Evolutionary conservation across 2,888 invertebrate genomes (phyloP).

Genomic region (Vandiemenella viatica): DNA sequence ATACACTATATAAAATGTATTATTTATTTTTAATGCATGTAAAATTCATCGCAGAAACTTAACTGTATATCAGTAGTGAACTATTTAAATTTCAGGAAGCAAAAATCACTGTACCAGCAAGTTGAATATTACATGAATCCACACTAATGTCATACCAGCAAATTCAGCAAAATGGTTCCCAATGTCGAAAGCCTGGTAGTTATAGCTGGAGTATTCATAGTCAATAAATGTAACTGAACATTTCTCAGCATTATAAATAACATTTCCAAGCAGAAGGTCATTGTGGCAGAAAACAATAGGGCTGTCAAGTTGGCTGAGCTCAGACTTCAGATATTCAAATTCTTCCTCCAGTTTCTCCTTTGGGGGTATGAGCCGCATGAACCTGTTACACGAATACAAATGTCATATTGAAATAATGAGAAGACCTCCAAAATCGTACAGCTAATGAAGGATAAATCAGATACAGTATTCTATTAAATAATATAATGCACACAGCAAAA

Average conservation of each 20-base stretch:
- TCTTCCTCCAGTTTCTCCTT: conserved; percentile 53
- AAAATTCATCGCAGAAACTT: neutral
- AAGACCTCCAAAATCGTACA: no score
- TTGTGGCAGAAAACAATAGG: conserved; percentile 92
- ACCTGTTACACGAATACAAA: conserved; percentile 40
- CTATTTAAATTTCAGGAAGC: no score
- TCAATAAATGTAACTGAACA: conserved; percentile 80
- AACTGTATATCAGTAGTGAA: no score
- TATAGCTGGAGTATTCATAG: conserved; percentile 88
- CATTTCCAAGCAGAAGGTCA: conserved; percentile 87
- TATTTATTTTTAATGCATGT: neutral
- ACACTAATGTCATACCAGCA: conserved; percentile 76
- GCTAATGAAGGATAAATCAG: no score
- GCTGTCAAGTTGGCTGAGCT: conserved; percentile 46
- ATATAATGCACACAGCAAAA: neutral
- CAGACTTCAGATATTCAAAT: conserved; percentile 45
- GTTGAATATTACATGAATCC: neutral
- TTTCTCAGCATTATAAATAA: conserved; percentile 56
- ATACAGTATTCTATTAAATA: neutral
- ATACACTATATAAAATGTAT: no score
- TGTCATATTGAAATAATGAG: no score
- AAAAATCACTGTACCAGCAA: conserved; percentile 1
- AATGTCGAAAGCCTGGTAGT: conserved; percentile 91
- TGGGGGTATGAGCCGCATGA: conserved; percentile 47
- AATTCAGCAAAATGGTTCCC: conserved; percentile 97